These are phyloP conservation scores for Merops nubicus DNA, from an alignment of 2,113 vertebrate species.

Conservation along the genomic window DNA sequence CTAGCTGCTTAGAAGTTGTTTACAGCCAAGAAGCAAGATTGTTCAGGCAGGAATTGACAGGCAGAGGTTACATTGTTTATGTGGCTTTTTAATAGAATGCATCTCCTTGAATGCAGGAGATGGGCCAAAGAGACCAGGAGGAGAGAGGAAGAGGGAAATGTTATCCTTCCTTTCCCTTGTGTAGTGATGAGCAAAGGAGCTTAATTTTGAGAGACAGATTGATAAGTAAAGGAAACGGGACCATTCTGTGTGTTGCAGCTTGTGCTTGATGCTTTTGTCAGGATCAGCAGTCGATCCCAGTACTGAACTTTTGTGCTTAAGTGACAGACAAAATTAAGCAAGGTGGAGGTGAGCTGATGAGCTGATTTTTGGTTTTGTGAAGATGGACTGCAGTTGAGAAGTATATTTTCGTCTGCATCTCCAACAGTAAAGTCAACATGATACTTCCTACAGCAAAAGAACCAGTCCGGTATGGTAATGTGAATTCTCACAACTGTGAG, in stretches of 20 bases:
- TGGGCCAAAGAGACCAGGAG: neutral
- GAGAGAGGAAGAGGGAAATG: neutral
- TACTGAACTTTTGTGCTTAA: neutral
- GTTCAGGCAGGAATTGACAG: slow-evolving; percentile 55
- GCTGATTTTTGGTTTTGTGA: neutral
- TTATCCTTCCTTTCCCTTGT: neutral
- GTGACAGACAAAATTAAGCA: neutral
- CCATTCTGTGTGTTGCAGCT: neutral
- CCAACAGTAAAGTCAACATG: neutral
- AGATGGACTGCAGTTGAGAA: neutral
- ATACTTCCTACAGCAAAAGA: neutral
- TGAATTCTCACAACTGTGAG: neutral
- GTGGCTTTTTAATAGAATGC: neutral
- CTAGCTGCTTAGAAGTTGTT: slow-evolving; percentile 43
- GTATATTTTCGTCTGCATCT: neutral
- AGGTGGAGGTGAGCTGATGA: neutral
- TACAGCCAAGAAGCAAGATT: slow-evolving; percentile 36
- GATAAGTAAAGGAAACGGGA: neutral
- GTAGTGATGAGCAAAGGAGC: neutral
- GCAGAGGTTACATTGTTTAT: slow-evolving; percentile 35
- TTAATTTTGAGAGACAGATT: neutral
- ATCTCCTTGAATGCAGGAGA: neutral
- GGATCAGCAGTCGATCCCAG: neutral
- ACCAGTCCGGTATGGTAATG: neutral
- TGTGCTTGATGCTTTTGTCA: neutral